Base-by-base conservation (phyloP, 2,113 vertebrate species). In the Phycodurus eques region DNA sequence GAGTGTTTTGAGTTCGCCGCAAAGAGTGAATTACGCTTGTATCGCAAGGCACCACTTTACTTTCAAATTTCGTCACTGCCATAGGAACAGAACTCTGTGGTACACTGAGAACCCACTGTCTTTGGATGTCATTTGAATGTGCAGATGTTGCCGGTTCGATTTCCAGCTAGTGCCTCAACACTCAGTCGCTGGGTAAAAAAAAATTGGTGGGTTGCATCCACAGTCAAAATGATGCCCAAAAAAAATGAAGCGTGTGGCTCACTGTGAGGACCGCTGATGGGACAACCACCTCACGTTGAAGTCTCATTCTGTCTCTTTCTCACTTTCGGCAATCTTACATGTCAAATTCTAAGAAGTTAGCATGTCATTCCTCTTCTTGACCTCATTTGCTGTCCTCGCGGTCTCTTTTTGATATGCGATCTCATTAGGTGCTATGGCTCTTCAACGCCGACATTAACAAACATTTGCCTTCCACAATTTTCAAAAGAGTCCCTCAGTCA, bases 371-470 rank as follows among this genome's bases (percentile, higher is more conserved):
- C 84, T 68, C 82, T 72, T 46, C 73, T 86, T 86, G 80, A 87
- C 85, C 88, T 85, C 83, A 82, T 88, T 88, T 82, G 83, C 80
- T 57, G 69, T 83, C 79, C 80, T 80, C 19, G 22, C 77, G 80
- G 75, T 88, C 77, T 86, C 84, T 85, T 88, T 89, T 88, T 90
- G 85, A 89, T 88, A 87, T 76, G 82, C 77, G 31, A 68, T 85
- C 75, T 83, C 79, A 87, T 90, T 89, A 88, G 88, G 78, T 76
- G 83, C 83, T 80, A 80, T 82, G 78, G 79, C 75, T 79, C 74
- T 79, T 87, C 86, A 88, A 83, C 84, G 90, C 84, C 85, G 82
- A 82, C 87, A 92, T 92, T 90, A 91, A 86, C 86, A 90, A 90
- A 90, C 86, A 90, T 88, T 86, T 85, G 76, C 84, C 85, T 78